Percentiles rank a stretch among this genome's conserved stretches.
These are phyloP conservation scores for Aleadryas rufinucha DNA, from an alignment of 2,113 vertebrate species.

Conservation along the genomic window DNA sequence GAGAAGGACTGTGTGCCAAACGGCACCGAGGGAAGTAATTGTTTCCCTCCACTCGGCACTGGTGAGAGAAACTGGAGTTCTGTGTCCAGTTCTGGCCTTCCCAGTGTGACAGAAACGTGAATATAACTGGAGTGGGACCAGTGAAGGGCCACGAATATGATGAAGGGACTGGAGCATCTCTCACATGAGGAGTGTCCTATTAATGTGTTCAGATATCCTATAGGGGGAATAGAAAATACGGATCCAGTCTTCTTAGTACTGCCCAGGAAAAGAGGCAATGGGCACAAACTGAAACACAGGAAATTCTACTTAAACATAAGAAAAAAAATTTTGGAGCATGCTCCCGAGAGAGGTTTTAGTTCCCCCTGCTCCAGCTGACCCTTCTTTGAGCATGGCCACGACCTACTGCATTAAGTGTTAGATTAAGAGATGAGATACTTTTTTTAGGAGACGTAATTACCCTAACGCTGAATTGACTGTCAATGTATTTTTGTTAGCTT, in stretches of 20 bases:
- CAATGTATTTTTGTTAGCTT: not conserved
- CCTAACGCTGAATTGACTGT: not conserved
- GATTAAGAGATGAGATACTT: not conserved
- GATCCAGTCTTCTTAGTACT: not conserved
- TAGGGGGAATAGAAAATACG: not conserved
- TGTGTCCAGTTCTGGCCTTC: not conserved
- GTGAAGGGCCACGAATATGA: not conserved
- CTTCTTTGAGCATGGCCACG: not conserved
- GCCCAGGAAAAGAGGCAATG: not conserved
- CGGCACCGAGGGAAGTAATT: accelerated
- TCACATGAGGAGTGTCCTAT: not conserved
- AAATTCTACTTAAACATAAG: not conserved
- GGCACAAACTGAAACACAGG: not conserved
- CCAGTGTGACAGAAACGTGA: not conserved
- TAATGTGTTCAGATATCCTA: not conserved
- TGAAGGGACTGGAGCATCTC: not conserved
- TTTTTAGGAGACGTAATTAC: not conserved
- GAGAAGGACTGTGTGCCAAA: not conserved
- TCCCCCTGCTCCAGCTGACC: not conserved
- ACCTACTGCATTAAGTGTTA: not conserved
- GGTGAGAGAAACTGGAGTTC: not conserved
- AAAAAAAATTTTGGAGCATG: not conserved
- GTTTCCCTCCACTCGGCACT: not conserved
- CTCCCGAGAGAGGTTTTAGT: not conserved
- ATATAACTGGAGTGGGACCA: not conserved